Percentiles rank a stretch among this genome's conserved stretches.
Conservation (phyloP, 2,888 invertebrate species). For the Lycophotia porphyrea region DNA sequence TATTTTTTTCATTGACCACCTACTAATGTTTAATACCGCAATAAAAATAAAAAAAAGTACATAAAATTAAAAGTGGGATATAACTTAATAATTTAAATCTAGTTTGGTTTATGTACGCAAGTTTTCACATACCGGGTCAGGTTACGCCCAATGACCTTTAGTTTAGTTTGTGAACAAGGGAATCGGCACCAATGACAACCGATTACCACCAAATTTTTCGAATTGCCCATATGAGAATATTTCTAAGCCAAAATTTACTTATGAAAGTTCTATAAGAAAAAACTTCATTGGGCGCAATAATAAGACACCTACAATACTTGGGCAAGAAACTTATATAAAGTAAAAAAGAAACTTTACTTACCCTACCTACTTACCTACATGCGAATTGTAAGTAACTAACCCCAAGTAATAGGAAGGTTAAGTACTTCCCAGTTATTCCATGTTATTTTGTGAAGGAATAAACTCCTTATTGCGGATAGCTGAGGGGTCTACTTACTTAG, state of each 20-base stretch:
- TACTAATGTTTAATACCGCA: too few species aligned
- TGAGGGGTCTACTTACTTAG: constrained; percentile 7
- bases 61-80: too few species aligned
- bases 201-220: background rate
- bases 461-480: constrained; percentile 53
- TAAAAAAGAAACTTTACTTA: constrained; percentile 54
- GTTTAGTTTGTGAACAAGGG: too few species aligned
- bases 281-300: constrained; percentile 37
- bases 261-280: constrained; percentile 26
- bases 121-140: too few species aligned
- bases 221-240: background rate
- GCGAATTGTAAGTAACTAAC: constrained; percentile 54
- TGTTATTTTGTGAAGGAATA: constrained; percentile 75
- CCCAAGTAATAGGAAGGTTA: constrained; percentile 66
- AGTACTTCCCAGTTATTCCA: constrained; percentile 67
- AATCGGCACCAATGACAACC: too few species aligned
- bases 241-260: background rate
- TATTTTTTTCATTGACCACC: too few species aligned
- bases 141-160: too few species aligned
- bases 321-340: constrained; percentile 56
- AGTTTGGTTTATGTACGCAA: too few species aligned
- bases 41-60: too few species aligned
- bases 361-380: constrained; percentile 10
- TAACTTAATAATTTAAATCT: too few species aligned
- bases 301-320: constrained; percentile 39